Evolutionary conservation across 2,888 invertebrate genomes (phyloP).

Genomic region (Bellardia pandia): DNA sequence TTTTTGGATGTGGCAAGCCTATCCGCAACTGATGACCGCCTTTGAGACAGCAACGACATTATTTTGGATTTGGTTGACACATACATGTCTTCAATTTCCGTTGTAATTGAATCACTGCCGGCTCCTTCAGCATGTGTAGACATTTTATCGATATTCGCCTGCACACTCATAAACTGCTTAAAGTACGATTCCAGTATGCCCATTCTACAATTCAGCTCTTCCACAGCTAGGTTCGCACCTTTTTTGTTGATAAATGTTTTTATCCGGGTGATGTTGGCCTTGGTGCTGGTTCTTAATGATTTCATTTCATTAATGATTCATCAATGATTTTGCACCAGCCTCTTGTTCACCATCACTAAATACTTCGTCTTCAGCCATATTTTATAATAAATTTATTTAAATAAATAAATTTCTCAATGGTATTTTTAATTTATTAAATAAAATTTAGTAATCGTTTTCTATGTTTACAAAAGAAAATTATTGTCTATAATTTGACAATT

Average conservation of each 20-base stretch:
- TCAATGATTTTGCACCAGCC: neutral
- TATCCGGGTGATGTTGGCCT: slow-evolving; percentile 64
- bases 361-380: neutral
- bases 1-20: no score
- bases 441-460: no score
- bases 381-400: neutral
- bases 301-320: slow-evolving; percentile 30
- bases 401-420: neutral
- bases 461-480: no score
- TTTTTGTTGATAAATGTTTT: slow-evolving; percentile 62
- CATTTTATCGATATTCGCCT: slow-evolving; percentile 61
- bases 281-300: slow-evolving; percentile 35
- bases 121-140: neutral
- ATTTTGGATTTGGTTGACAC: slow-evolving; percentile 62
- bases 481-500: no score
- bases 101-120: neutral
- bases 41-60: slow-evolving; percentile 36
- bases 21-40: neutral
- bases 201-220: slow-evolving; percentile 70
- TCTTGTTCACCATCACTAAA: neutral
- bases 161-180: slow-evolving; percentile 65
- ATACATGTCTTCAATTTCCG: slow-evolving; percentile 40
- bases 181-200: slow-evolving; percentile 71
- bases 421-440: no score
- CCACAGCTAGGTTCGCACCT: slow-evolving; percentile 28